These are phyloP conservation scores for Hypolimnas misippus DNA, from an alignment of 2,888 invertebrate species.

Conservation along the genomic window DNA sequence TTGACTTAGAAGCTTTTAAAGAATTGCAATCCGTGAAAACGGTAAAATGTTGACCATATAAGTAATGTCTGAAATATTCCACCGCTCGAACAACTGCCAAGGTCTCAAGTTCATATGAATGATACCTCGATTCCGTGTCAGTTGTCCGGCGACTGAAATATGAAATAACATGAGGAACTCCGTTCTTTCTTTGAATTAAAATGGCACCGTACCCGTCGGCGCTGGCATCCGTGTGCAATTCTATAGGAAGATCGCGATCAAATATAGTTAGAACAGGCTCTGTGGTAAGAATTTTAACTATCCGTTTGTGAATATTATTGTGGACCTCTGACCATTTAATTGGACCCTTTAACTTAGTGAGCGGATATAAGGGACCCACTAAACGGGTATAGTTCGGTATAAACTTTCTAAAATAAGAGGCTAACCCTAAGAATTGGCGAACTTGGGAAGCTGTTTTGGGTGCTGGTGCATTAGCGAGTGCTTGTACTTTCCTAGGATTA, in stretches of 20 bases:
- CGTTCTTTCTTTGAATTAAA: slow-evolving; percentile 27
- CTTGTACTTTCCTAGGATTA: too few relatives aligned
- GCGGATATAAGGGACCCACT: too few relatives aligned
- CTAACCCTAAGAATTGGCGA: too few relatives aligned
- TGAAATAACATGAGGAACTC: slow-evolving; percentile 12
- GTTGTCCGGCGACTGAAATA: slow-evolving; percentile 30
- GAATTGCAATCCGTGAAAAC: slow-evolving; percentile 22
- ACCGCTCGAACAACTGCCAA: slow-evolving; percentile 25
- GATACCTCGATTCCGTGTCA: slow-evolving; percentile 28
- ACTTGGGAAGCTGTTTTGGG: too few relatives aligned
- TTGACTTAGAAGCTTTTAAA: slow-evolving; percentile 32
- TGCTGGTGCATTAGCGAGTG: too few relatives aligned
- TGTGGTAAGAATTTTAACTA: background rate
- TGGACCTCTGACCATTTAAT: slow-evolving; percentile 19
- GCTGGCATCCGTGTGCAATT: slow-evolving; percentile 42
- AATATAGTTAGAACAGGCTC: background rate
- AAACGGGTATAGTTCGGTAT: too few relatives aligned
- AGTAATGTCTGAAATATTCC: slow-evolving; percentile 42
- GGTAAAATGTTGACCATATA: slow-evolving; percentile 38
- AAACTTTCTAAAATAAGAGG: too few relatives aligned
- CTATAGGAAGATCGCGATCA: background rate
- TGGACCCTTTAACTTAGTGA: background rate
- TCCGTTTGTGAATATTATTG: slow-evolving; percentile 12
- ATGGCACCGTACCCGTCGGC: slow-evolving; percentile 45
- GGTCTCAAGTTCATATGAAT: slow-evolving; percentile 34